Evolutionary conservation across 1,140 invertebrate genomes (phyloP), one percentile per base, ranked within the genome.

Genomic region (Bactericera cockerelli): DNA sequence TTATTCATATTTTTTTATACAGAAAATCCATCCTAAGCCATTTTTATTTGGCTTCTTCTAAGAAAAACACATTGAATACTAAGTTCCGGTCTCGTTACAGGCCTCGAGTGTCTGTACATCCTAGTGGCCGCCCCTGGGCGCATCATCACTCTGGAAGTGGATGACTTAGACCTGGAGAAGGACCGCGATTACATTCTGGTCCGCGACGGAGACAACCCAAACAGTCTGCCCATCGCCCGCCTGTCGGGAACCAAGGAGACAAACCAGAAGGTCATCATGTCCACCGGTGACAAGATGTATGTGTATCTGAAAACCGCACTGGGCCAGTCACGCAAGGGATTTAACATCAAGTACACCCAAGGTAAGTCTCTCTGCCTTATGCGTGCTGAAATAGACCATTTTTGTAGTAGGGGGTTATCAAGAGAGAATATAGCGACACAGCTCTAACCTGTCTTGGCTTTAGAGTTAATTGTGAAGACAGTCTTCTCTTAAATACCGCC

Each of bases 101-200:
- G n/a, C n/a, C 74, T 95, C 31, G 93, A 97, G 74, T 97, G 93
- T 66, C 77, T 95, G 19, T 96, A 94, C 71, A 84, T 89, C 8
- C 83, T 97, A 57, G 84, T 87, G 67, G 88, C 93, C 2, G 87
- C 93, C 68, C 79, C 84, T 14, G 89, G 89, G 36, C 81, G 87
- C 69, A 89, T 92, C 62, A 84, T 93, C 36, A 91, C 89, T 10
- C 72, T 93, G 21, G 88, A 93, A 76, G 82, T 81, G 73, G 86
- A 94, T 66, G 89, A 94, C 69, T 76, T 96, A 65, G 90, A 94
- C 68, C 74, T 96, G 62, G 87, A 89, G 69, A 79, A 81, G 65
- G 82, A 84, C 57, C 79, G 87, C 62, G 93, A 96, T 72, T 91
- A 87, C 63, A 79, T 96, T 53, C 76, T 94, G 0, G 80, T 96